Base-by-base conservation (phyloP, 2,888 invertebrate species). In the Pheosia gnoma region DNA sequence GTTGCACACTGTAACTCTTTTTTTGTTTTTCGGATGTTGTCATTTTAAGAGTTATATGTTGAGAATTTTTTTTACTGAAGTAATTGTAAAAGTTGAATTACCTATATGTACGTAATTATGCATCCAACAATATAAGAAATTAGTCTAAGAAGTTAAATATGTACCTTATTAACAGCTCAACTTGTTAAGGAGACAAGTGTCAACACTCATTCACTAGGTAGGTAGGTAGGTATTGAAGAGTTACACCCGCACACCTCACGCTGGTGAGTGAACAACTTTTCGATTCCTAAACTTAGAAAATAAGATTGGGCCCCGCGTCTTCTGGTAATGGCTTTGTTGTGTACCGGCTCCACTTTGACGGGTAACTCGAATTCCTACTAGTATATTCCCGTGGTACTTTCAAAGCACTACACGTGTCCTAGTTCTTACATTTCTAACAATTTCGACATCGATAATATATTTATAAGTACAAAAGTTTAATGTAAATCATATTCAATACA, bases 301-400 rank as follows among this genome's bases (percentile, higher is more conserved):
- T 87, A 57, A 57, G 57, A 57, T 57, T 57, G 45, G 77, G 74
- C 70, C 71, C 70, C 72, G 72, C 75, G 73, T 74, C 75, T 68
- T 65, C 68, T 70, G 73, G 78, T 90, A 90, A 90, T 89, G 88
- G 90, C 86, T 88, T 89, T 89, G 85, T 89, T 89, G 87, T 90
- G 89, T 89, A 84, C 84, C 75, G 82, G 81, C 78, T 45, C 41
- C 43, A 57, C 57, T 87, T 84, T 84, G 84, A 84, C 85, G 82
- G 80, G 81, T 77, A 79, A 81, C 80, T 86, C 79, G 80, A 78
- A 81, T 84, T 81, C 79, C 82, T 77, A 68, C 81, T 73, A 76
- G 78, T 77, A 82, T 86, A 85, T 85, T 85, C 83, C 82, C 81
- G 82, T 75, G 79, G 76, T 81, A 83, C 75, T 83, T 80, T 70